A percentile compares a stretch with the other conserved stretches of the same genome.
These are phyloP conservation scores for Eurytoma californica DNA, from an alignment of 2,888 invertebrate genomes.

Conservation along the genomic window DNA sequence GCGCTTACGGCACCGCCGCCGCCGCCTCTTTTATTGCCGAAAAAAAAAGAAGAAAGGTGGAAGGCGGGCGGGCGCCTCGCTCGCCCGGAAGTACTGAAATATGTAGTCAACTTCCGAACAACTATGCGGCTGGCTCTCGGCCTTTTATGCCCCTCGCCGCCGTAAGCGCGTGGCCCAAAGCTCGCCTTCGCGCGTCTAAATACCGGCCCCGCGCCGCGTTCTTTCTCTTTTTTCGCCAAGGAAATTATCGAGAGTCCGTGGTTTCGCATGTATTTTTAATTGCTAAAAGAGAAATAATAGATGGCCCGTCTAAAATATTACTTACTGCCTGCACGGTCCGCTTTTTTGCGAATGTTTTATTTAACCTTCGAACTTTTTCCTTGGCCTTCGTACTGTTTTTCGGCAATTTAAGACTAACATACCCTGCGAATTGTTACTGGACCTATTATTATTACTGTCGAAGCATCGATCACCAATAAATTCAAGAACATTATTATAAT, in stretches of 20 bases:
- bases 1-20: conserved; percentile 27
- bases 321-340: too few relatives aligned
- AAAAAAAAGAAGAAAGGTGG: conserved; percentile 56
- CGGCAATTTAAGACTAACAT: too few relatives aligned
- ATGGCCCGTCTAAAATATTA: not conserved
- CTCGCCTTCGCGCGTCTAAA: conserved; percentile 24
- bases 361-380: too few relatives aligned
- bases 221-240: conserved; percentile 20
- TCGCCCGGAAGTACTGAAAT: conserved; percentile 62
- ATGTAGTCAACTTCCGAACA: conserved; percentile 59
- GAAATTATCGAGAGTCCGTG: conserved; percentile 10
- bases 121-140: conserved; percentile 44
- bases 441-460: too few relatives aligned
- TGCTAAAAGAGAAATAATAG: not conserved
- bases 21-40: conserved; percentile 66
- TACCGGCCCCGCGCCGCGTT: conserved; percentile 24
- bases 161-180: not conserved
- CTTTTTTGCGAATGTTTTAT: too few relatives aligned
- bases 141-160: conserved; percentile 17
- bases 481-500: not conserved
- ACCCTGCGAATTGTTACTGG: too few relatives aligned
- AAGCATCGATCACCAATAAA: not conserved
- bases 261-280: not conserved
- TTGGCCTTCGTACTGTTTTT: too few relatives aligned
- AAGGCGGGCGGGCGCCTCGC: conserved; percentile 18